Conservation (phyloP, 1,140 invertebrate genomes). For the Phenacoccus solenopsis region DNA sequence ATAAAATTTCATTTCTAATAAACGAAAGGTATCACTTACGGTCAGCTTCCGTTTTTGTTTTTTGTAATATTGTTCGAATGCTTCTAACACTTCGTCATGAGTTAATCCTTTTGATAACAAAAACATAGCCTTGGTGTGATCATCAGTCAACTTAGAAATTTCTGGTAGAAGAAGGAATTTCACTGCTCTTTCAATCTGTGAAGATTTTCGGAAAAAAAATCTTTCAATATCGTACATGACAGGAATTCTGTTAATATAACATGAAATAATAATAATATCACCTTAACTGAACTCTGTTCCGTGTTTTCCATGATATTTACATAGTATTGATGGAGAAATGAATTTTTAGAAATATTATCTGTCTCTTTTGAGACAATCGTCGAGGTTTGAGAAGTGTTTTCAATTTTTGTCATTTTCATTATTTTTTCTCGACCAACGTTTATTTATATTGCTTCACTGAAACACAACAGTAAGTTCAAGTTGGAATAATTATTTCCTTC, state of each 20-base stretch:
- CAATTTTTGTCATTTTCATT: no score
- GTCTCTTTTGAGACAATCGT: no score
- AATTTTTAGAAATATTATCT: no score
- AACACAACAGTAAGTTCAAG: no score
- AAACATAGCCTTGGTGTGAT: neutral
- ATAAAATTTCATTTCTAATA: neutral
- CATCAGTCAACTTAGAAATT: neutral
- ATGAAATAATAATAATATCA: neutral
- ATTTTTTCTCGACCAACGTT: no score
- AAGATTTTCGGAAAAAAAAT: neutral
- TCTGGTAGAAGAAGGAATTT: neutral
- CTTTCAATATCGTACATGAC: neutral
- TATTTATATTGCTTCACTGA: no score
- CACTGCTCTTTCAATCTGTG: neutral
- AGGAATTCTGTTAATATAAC: neutral
- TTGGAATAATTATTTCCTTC: no score
- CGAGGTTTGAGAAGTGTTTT: no score
- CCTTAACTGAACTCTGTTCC: neutral
- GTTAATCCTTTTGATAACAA: neutral
- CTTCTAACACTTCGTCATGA: constrained; percentile 4
- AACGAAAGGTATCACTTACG: neutral
- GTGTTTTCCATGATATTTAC: neutral
- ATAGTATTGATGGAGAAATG: neutral
- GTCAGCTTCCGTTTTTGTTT: neutral
- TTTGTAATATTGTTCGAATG: neutral